A percentile compares a stretch with the other conserved stretches of the same genome.
These are phyloP conservation scores for Larimichthys polyactis DNA, from an alignment of 2,113 vertebrate genomes.

Conservation along the genomic window DNA sequence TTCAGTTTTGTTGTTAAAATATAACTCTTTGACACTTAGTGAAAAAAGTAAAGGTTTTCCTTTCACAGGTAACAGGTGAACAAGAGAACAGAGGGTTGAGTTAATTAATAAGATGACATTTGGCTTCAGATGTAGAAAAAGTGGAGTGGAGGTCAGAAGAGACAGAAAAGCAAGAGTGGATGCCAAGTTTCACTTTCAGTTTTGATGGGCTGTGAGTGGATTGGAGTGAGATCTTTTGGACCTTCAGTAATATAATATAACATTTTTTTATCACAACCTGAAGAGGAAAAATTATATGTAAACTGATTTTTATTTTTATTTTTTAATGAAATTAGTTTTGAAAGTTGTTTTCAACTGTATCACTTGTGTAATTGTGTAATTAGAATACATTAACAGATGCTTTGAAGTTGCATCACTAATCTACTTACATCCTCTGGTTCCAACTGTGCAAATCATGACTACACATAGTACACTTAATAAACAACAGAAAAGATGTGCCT, in stretches of 20 bases:
- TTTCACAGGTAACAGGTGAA: neutral
- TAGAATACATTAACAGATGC: neutral
- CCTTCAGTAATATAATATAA: neutral
- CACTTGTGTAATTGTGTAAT: too few relatives aligned
- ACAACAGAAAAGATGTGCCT: neutral
- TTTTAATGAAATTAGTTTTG: neutral
- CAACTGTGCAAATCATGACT: neutral
- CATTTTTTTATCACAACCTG: neutral
- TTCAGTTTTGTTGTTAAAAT: slow-evolving; percentile 25
- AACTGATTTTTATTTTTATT: neutral
- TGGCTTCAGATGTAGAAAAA: neutral
- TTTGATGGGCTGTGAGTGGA: neutral
- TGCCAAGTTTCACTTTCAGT: neutral
- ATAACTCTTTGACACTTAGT: neutral
- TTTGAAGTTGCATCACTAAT: neutral
- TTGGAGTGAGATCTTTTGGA: neutral
- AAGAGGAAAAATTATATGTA: neutral
- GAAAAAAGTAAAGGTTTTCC: neutral
- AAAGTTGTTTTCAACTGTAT: neutral
- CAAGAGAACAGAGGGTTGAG: neutral
- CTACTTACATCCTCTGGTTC: neutral
- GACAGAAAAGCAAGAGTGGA: neutral
- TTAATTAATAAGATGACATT: neutral
- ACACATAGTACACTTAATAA: neutral
- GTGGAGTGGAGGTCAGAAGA: neutral